Conservation (phyloP, 2,113 vertebrate genomes). For the Apodemus sylvaticus region DNA sequence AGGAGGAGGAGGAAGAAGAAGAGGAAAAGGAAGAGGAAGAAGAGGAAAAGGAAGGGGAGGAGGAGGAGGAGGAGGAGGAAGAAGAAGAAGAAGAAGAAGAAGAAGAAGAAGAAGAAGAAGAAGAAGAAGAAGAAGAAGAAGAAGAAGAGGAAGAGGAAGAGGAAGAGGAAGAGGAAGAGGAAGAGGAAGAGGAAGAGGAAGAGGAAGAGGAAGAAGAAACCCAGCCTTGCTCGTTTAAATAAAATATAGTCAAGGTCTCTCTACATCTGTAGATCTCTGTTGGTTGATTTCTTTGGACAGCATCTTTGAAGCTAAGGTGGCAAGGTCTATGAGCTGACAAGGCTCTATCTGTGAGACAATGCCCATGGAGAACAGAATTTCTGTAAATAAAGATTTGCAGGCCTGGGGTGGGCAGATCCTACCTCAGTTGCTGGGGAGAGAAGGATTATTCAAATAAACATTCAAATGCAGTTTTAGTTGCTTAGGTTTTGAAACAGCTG, state of each 20-base stretch:
- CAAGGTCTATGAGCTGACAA: neutral
- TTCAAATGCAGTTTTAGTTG: slow-evolving; percentile 20
- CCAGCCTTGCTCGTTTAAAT: neutral
- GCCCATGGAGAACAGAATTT: neutral
- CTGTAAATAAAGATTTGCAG: neutral
- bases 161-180: too few relatives aligned
- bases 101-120: too few relatives aligned
- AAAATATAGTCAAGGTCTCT: neutral
- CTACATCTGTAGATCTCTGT: slow-evolving; percentile 8
- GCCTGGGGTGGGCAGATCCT: neutral
- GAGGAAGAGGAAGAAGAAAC: neutral
- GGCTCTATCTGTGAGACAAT: neutral
- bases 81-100: too few relatives aligned
- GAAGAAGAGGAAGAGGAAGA: too few relatives aligned
- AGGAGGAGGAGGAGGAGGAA: too few relatives aligned
- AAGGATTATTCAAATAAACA: neutral
- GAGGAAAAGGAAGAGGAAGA: too few relatives aligned
- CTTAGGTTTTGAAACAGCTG: slow-evolving; percentile 48
- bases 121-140: too few relatives aligned
- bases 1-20: too few relatives aligned
- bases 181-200: too few relatives aligned
- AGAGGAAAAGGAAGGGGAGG: too few relatives aligned
- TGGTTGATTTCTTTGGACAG: neutral
- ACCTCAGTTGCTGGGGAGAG: neutral
- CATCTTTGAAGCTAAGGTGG: neutral